Evolutionary conservation across 2,888 invertebrate species (phyloP), one percentile per base, ranked within the genome.

Genomic region (Amorpha juglandis): DNA sequence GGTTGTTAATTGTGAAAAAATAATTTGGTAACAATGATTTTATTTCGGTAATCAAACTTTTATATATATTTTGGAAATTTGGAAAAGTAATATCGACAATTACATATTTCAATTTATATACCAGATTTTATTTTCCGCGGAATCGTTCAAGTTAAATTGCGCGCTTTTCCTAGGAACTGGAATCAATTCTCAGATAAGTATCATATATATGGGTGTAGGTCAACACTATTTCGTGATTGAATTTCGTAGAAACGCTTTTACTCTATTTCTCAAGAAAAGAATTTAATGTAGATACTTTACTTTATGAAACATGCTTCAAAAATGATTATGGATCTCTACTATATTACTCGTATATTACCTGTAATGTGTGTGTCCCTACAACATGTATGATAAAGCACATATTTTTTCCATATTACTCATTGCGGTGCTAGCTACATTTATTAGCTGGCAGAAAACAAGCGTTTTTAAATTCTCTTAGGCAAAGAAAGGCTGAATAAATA

Each of bases 131-230:
- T 58, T 42, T 58, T 58, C 38, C 19, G 12, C 55, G 6, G 38
- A 58, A 38, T 38, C 55, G 55, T 38, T 38, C 16, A 58, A 16
- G 55, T 35, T 58, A 58, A 58, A 58, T 42, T 38, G 35, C 38
- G 16, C 11, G 16, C 55, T 38, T 58, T 55, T 16, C 19, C 38
- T 27, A 38, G 38, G 16, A 58, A 38, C 55, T 58, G 55, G 19
- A 58, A 58, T 58, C 55, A 42, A 58, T 58, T 58, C 9, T 33
- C 16, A 58, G 55, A 58, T 58, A 58, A 58, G 55, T 58, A 58
- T 58, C 55, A 58, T 58, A 58, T 58, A 58, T 58, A 58, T 58
- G 55, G 55, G 55, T 11, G 16, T 38, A 58, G 55, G 55, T 58
- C 55, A 58, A 58, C 55, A 58, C 55, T 58, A 38, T 38, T 58